Percentiles rank a stretch among this genome's conserved stretches.
Conservation (phyloP, 92 coral and sea anemone genomes). For the Umimayanthus kanabou region DNA sequence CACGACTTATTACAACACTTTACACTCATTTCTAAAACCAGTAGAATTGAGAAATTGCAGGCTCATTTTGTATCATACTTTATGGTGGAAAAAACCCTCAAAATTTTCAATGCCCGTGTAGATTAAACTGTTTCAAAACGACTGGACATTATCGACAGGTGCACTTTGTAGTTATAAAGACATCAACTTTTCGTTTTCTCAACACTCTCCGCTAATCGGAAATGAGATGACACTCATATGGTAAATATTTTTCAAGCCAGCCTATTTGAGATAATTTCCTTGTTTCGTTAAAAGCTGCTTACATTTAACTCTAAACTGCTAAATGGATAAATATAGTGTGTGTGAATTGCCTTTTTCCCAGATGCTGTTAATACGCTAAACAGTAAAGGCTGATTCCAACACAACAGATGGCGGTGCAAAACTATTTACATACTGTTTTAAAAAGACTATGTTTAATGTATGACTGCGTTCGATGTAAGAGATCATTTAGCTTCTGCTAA, state of each 20-base stretch:
- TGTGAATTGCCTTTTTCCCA: not conserved
- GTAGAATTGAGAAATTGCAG: not conserved
- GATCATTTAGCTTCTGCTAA: not conserved
- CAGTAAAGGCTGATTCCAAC: not conserved
- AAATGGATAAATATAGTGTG: not conserved
- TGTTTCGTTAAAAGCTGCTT: not conserved
- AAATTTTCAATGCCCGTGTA: not conserved
- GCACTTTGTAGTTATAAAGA: not conserved
- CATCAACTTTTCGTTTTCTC: not conserved
- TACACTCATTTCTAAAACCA: not conserved
- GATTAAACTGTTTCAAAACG: no score
- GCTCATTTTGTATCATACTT: no score
- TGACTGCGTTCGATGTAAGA: not conserved
- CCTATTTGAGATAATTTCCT: not conserved
- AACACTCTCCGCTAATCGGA: not conserved
- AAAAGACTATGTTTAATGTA: not conserved
- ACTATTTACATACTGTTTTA: not conserved
- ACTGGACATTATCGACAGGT: not conserved
- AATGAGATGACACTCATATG: slow-evolving; percentile 4
- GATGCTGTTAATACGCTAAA: not conserved
- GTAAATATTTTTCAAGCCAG: not conserved
- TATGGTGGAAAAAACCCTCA: not conserved
- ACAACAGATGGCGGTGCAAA: not conserved
- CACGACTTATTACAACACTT: not conserved
- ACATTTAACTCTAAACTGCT: not conserved